Evolutionary conservation across 2,888 invertebrate species (phyloP), one percentile per base, ranked within the genome.

Genomic region (Tetheella fluctuosa): DNA sequence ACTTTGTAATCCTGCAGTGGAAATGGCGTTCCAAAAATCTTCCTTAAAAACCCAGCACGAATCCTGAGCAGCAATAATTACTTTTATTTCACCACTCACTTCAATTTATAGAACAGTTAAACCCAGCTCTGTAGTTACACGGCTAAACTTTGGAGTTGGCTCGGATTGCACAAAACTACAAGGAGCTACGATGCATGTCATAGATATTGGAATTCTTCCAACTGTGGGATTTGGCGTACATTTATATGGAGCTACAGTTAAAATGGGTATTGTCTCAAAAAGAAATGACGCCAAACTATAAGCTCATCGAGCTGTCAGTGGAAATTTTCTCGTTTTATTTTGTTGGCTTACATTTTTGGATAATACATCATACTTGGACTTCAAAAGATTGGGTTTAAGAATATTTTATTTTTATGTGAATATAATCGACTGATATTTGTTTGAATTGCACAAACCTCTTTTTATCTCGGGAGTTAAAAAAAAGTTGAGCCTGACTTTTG

Each of bases 191-290:
- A 34, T 54, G 54, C 54, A 54, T 54, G 34, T 54, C 54, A 54
- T 54, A 25, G 54, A 34, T 34, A 54, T 54, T 54, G 54, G 54
- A 54, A 17, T 20, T 17, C 20, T 20, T 54, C 54, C 54, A 54
- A 54, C 23, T 34, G 54, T 34, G 34, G 30, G 34, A 34, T 54
- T 54, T 54, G 54, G 20, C 20, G 20, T 20, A 20, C 20, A 37
- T 37, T 37, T 20, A 34, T 34, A 17, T 25, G 34, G 12, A 54
- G 23, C 20, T 34, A 10, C 17, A 54, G 54, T 10, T 25, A 12
- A 20, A 20, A 54, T 54, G 20, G 30, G 25, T 54, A 28, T 53
- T 53, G 53, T 53, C 53, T 54, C 1, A 3, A n/a, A n/a, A 30
- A 39, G 42, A 17, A 20, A 34, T 54, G 20, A 30, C 34, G 54